Conservation (phyloP, 23 tunicate species). For the Corella eumyota region DNA sequence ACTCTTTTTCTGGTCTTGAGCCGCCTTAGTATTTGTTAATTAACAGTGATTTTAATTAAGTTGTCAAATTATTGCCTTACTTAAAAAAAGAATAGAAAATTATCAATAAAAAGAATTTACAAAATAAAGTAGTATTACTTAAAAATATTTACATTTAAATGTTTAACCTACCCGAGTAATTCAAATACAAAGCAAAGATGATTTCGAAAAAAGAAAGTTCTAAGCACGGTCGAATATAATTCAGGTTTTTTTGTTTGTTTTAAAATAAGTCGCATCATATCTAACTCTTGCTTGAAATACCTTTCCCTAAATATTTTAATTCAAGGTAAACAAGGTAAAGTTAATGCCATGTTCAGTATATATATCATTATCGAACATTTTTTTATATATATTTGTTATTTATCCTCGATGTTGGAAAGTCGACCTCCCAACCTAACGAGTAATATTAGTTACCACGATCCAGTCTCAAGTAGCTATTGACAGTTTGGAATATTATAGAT, state of each 20-base stretch:
- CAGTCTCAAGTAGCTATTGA: no score
- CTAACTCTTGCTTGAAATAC: constrained; percentile 66
- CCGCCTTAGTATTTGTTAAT: no score
- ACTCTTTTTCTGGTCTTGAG: no score
- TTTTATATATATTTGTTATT: no score
- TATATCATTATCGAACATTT: neutral
- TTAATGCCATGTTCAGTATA: neutral
- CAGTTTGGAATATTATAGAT: no score
- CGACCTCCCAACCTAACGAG: no score
- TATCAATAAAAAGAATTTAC: neutral
- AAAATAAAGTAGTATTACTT: neutral
- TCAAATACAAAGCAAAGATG: constrained; percentile 88
- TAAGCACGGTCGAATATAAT: constrained; percentile 37
- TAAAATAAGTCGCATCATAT: constrained; percentile 45
- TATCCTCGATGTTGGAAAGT: no score
- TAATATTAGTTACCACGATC: no score
- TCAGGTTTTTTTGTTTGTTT: constrained; percentile 18
- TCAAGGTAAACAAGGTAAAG: neutral
- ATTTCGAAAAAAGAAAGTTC: constrained; percentile 85
- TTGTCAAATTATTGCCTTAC: no score
- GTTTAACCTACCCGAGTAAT: constrained; percentile 62
- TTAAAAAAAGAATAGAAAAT: no score
- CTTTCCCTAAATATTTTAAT: constrained; percentile 27
- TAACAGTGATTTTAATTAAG: no score
- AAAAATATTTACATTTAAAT: neutral